phyloP scores from a whole-genome alignment of 2,797 vertebrate species.

The Novumbra hubbsi region DNA sequence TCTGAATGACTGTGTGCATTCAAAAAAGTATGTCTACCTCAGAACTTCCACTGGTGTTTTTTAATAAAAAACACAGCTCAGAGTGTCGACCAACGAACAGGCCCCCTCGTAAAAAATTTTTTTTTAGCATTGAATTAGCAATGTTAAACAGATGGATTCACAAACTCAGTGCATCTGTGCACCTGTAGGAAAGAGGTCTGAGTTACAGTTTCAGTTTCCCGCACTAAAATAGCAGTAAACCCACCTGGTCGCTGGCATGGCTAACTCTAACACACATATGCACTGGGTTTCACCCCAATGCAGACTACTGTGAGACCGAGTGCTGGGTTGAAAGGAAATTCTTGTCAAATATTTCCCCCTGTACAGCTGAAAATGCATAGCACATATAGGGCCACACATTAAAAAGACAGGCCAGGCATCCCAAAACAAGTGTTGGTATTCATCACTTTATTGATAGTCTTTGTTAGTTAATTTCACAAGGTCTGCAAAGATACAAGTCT shows the following conservation, averaged over 20 bases:
- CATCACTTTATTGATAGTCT: constrained; percentile 66
- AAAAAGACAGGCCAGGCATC: constrained; percentile 3
- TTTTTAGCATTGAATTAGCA: constrained; percentile 61
- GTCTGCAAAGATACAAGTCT: constrained; percentile 63
- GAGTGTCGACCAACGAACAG: constrained; percentile 46
- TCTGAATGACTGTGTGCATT: constrained; percentile 43
- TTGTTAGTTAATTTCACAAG: constrained; percentile 53
- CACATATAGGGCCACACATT: background rate
- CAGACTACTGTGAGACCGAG: background rate
- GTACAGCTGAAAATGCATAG: background rate
- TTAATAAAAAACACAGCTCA: constrained; percentile 42
- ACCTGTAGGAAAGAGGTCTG: constrained; percentile 3
- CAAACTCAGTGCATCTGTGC: constrained; percentile 29
- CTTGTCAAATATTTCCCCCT: background rate
- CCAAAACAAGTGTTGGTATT: constrained; percentile 41
- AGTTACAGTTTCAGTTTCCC: background rate
- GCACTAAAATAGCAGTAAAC: background rate
- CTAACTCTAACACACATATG: too few relatives aligned
- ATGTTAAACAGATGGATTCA: constrained; percentile 53
- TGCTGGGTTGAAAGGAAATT: background rate
- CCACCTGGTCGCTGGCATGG: background rate
- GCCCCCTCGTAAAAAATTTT: constrained; percentile 64
- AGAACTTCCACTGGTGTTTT: constrained; percentile 59
- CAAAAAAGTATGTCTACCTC: constrained; percentile 46
- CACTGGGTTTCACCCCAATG: background rate